Base-by-base conservation (phyloP, 2,797 vertebrate species). In the Alca torda region DNA sequence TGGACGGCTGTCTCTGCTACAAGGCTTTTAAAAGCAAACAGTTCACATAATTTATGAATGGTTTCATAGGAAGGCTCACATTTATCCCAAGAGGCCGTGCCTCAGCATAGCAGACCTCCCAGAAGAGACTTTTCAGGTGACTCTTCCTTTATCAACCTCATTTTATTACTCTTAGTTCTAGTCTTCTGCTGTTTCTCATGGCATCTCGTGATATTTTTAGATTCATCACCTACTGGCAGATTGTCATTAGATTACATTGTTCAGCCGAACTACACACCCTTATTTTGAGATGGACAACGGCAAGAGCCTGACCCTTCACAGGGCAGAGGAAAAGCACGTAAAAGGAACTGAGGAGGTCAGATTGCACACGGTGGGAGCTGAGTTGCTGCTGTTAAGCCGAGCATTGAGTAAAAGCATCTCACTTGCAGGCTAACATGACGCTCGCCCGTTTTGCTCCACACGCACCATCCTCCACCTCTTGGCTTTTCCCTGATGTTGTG, bases 41-140 rank as follows among this genome's bases (percentile, higher is more conserved):
- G 54, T 69, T 93, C 92, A 72, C 65, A 54, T 96, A 96, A 95
- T 92, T 95, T 93, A 86, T 91, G 90, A 92, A 97, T 70, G 73
- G 79, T 63, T 91, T 84, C 74, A 74, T 67, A 73, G 73, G 73
- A 94, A 78, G 69, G 48, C 59, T 95, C 26, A 31, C 82, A 45
- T 91, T 84, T 95, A 93, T 84, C 73, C 84, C 83, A 73, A 43
- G 63, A 93, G 73, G 89, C 87, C 73, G 35, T 92, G 82, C 73
- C 84, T 95, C 16, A 0, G 51, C 56, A 61, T n/a, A 89, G 83
- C 91, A 92, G 73, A 95, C 95, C 90, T 96, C 78, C 82, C 82
- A 87, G 88, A 65, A 33, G 78, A 93, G 81, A 84, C 37, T 90
- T 80, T 95, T 83, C 53, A 80, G 90, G 84, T 89, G 72, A 84